Percentiles rank a stretch among this genome's conserved stretches.
phyloP scores from a whole-genome alignment of 2,797 vertebrate genomes.

The Manis javanica region DNA sequence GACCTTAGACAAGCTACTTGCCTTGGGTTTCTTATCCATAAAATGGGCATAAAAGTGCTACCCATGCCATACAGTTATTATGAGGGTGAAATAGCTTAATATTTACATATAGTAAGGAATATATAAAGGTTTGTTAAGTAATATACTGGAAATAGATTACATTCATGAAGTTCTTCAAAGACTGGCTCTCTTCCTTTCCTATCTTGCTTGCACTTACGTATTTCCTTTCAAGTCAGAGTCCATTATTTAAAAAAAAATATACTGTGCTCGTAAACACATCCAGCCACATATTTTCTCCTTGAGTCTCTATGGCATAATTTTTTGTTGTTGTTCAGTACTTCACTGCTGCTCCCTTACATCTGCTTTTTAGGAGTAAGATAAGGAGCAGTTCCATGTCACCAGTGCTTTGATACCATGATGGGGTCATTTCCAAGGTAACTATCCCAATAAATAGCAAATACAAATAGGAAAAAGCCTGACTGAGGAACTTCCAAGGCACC shows the following conservation, averaged over 20 bases:
- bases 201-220: not conserved
- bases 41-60: not conserved
- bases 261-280: not conserved
- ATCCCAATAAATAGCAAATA: conserved; percentile 48
- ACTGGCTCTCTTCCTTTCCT: not conserved
- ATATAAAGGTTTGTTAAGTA: not conserved
- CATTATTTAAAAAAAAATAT: not conserved
- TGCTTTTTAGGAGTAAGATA: conserved; percentile 61
- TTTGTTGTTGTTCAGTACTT: conserved; percentile 32
- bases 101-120: not conserved
- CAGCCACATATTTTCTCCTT: conserved; percentile 14
- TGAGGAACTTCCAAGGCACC: conserved; percentile 49
- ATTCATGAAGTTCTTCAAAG: conserved; percentile 17
- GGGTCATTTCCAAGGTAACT: conserved; percentile 80
- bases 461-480: not conserved
- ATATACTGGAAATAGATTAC: not conserved
- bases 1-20: not conserved
- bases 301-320: not conserved
- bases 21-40: not conserved
- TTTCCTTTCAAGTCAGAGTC: conserved; percentile 56
- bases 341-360: conserved; percentile 52
- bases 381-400: conserved; percentile 29
- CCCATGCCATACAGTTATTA: not conserved
- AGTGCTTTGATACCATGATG: conserved; percentile 4
- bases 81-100: not conserved